Percentiles rank a stretch among this genome's conserved stretches.
phyloP scores from a whole-genome alignment of 2,113 vertebrate genomes.

The Pachypanchax playfairii region DNA sequence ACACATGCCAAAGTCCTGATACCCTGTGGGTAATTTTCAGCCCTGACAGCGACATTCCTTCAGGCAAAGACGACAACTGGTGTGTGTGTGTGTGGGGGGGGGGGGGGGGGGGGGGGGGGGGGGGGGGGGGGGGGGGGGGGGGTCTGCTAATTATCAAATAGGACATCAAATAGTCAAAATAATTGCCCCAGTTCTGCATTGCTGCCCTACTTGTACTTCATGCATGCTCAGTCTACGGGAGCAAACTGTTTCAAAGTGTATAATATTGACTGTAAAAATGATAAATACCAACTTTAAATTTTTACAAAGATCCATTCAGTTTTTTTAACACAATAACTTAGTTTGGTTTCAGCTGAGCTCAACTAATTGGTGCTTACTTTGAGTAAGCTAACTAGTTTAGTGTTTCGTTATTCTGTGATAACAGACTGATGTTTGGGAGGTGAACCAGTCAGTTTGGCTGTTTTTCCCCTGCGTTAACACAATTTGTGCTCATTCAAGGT shows the following conservation, averaged over 20 bases:
- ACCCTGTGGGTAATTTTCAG: constrained; percentile 44
- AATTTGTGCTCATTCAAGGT: not conserved
- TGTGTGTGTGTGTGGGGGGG: too few relatives aligned
- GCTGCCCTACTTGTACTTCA: constrained; percentile 31
- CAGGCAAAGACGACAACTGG: constrained; percentile 69
- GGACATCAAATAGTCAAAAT: constrained; percentile 38
- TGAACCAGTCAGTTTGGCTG: not conserved
- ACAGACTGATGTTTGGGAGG: not conserved
- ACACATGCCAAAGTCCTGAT: constrained; percentile 57
- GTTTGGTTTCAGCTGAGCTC: not conserved
- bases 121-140: too few relatives aligned
- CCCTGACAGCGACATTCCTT: constrained; percentile 66
- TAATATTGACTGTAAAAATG: too few relatives aligned
- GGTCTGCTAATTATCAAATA: constrained; percentile 51
- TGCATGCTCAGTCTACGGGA: too few relatives aligned
- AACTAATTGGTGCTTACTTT: not conserved
- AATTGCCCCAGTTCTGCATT: constrained; percentile 36
- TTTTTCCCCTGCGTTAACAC: not conserved
- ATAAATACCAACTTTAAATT: not conserved
- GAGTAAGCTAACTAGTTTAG: not conserved
- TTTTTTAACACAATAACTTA: too few relatives aligned
- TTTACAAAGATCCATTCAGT: not conserved
- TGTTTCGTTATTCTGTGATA: not conserved
- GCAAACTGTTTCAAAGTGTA: too few relatives aligned
- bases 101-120: too few relatives aligned